Base-by-base conservation (phyloP, 2,888 invertebrate species). In the Eupithecia exiguata region DNA sequence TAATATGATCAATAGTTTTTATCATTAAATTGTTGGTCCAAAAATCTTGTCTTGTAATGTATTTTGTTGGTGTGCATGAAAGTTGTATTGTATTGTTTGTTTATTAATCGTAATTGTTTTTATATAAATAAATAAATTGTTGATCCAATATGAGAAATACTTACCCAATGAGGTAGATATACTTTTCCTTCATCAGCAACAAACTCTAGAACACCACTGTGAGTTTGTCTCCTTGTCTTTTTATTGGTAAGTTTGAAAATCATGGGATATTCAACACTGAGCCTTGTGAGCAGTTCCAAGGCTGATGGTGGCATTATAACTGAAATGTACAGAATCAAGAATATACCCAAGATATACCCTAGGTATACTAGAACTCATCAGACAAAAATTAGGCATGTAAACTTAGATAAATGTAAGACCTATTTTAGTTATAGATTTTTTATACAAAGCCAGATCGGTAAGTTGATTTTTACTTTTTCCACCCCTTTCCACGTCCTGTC, bases 221-320 rank as follows among this genome's bases (percentile, higher is more conserved):
- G 99, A 14, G 99, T 99, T 43, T 96, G 95, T 76, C 98, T 95
- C 79, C 96, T 96, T 9, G 97, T 97, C 85, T 97, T 97, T 82
- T 96, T 97, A 89, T 99, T 99, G 38, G 96, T 97, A 49, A 99
- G 93, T 89, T 99, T 99, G 89, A 99, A 99, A 74, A 99, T 95
- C 99, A 99, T 99, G 0, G 99, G 99, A 88, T 99, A 99, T 86
- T 97, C 98, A 78, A 99, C 98, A 90, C 99, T 99, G 35, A 99
- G 94, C 75, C 99, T 95, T 5, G 98, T 99, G 10, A 99, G 95
- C 80, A 97, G 97, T 86, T 99, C 99, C 81, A 99, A 90, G 0
- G 99, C 99, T 62, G 99, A 99, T 0, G 99, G 99, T 12, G 99
- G 99, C 98, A 99, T 99, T 63, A 99, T 99, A 84, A 99, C 99